Conservation (phyloP, 2,888 invertebrate species). For the Nymphalis polychloros region DNA sequence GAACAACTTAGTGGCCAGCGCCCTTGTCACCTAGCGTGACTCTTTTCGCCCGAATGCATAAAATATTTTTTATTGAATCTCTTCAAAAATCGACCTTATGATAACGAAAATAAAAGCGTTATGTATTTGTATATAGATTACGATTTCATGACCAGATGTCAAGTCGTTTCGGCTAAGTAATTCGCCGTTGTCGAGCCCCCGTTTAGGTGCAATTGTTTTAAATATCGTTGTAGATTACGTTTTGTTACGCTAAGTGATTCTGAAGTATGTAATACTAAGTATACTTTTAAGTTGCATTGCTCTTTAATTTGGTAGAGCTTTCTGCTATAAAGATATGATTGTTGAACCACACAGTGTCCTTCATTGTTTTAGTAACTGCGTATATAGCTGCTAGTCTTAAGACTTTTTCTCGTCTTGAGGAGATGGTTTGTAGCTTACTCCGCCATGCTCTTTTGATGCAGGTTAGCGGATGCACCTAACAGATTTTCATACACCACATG, state of each 20-base stretch:
- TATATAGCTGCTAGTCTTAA: too few relatives aligned
- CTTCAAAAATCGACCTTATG: neutral
- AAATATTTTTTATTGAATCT: slow-evolving; percentile 13
- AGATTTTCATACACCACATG: too few relatives aligned
- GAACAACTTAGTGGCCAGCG: slow-evolving; percentile 34
- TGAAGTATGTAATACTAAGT: neutral
- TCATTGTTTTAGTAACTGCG: too few relatives aligned
- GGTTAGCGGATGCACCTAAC: too few relatives aligned
- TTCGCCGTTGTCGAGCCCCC: slow-evolving; percentile 14
- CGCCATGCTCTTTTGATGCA: too few relatives aligned
- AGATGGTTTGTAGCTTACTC: too few relatives aligned
- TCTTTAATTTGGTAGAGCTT: neutral
- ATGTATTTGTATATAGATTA: neutral
- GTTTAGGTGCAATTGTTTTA: slow-evolving; percentile 23
- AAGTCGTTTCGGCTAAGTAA: slow-evolving; percentile 24
- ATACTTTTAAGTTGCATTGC: neutral
- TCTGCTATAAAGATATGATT: too few relatives aligned
- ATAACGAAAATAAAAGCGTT: neutral
- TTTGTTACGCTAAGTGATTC: slow-evolving; percentile 2
- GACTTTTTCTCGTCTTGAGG: too few relatives aligned
- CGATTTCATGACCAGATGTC: slow-evolving; percentile 27
- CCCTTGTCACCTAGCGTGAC: slow-evolving; percentile 45
- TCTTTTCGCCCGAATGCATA: slow-evolving; percentile 49
- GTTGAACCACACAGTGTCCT: too few relatives aligned
- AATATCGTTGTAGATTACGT: slow-evolving; percentile 13